Evolutionary conservation across 1,140 invertebrate species (phyloP), one percentile per base, ranked within the genome.

Genomic region (Bombus balteatus): DNA sequence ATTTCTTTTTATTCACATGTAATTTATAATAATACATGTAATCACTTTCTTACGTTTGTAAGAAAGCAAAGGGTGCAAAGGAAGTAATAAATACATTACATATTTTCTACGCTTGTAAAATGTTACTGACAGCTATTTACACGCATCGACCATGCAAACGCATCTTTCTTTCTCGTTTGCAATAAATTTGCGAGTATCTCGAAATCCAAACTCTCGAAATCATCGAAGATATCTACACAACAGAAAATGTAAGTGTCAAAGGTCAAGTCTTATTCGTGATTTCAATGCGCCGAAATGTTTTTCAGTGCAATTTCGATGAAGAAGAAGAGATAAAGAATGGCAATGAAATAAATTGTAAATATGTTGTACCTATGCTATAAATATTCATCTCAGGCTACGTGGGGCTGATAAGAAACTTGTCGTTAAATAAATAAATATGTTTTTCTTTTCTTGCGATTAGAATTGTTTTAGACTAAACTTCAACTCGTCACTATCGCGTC

Each of bases 11-110:
- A 87, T 57, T 78, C 65, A 71, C 25, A 77, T 83, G 53, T 87
- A 73, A 65, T 22, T 85, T 89, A 81, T 81, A 88, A 57, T 81
- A 85, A 81, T 88, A 89, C 78, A 88, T 70, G 34, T 84, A 79
- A 71, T 81, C 53, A 8, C n/a, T 13, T 62, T 72, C 72, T 83
- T 39, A 66, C 32, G 47, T 66, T 71, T 15, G 39, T 28, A 73
- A 68, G n/a, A 81, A 68, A 53, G 66, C 37, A 34, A 57, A 57
- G 74, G 66, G 37, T 88, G 70, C 32, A 41, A 41, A 43, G 62
- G 72, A 70, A 62, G 43, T 83, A 86, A 76, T 86, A 86, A 82
- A 82, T 86, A 86, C 34, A 65, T 70, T 65, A n/a, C 72, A 86
- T n/a, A 66, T 10, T 41, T 25, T 75, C 79, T 86, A 82, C 37